phyloP scores from a whole-genome alignment of 2,888 invertebrate species.

The Ophion costatus region DNA sequence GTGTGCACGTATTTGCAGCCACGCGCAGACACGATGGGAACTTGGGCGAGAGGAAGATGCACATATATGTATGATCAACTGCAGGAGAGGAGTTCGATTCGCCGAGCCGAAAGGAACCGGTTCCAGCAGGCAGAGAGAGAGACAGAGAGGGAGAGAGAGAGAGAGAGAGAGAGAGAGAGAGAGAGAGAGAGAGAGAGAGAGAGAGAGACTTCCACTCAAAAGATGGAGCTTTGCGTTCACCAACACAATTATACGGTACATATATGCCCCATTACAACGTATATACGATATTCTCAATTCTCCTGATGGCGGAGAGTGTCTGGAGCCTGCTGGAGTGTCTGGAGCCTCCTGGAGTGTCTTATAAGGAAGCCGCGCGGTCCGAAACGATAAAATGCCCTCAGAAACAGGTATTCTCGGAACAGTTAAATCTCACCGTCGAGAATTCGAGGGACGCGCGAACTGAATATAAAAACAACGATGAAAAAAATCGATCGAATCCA shows the following conservation, averaged over 20 bases:
- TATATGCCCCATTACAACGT: background rate
- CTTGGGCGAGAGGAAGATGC: conserved; percentile 43
- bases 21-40: conserved; percentile 26
- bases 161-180: background rate
- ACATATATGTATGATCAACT: conserved; percentile 19
- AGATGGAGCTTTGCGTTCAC: conserved; percentile 49
- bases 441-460: conserved; percentile 25
- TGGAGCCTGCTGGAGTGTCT: conserved; percentile 41
- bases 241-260: conserved; percentile 35
- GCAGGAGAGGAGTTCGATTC: conserved; percentile 42
- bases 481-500: conserved; percentile 26
- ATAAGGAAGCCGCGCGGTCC: conserved; percentile 50
- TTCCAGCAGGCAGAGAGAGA: conserved; percentile 51
- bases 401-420: conserved; percentile 56
- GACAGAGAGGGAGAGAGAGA: background rate
- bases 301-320: conserved; percentile 51
- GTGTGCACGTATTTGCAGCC: conserved; percentile 12
- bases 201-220: conserved; percentile 23
- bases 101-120: conserved; percentile 66
- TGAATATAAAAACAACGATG: conserved; percentile 7
- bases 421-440: conserved; percentile 38
- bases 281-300: conserved; percentile 45
- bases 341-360: conserved; percentile 36
- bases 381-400: conserved; percentile 36
- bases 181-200: conserved; percentile 2